Conservation (phyloP, 2,888 invertebrate species). For the Parnassius smintheus region DNA sequence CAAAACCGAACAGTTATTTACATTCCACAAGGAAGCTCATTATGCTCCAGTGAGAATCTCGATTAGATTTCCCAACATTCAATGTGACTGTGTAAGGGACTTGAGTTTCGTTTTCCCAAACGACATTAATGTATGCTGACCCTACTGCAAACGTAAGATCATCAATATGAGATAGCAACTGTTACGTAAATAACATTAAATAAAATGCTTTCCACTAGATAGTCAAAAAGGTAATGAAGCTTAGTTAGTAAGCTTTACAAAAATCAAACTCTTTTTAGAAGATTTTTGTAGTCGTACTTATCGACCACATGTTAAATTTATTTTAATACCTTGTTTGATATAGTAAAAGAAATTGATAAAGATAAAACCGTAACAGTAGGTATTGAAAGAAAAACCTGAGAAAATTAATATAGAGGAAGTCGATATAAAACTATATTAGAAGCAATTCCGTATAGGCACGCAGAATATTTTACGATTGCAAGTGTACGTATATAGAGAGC, state of each 20-base stretch:
- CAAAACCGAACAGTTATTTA: slow-evolving; percentile 12
- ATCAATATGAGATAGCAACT: background rate
- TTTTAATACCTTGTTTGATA: too few relatives aligned
- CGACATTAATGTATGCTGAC: background rate
- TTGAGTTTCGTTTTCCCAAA: slow-evolving; percentile 13
- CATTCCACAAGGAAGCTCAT: slow-evolving; percentile 16
- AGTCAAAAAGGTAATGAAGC: background rate
- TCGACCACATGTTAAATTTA: too few relatives aligned
- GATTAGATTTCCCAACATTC: slow-evolving; percentile 17
- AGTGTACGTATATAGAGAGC: too few relatives aligned
- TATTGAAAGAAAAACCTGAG: background rate
- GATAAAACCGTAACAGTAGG: background rate
- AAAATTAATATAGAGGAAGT: background rate
- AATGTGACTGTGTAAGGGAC: slow-evolving; percentile 3
- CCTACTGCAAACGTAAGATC: slow-evolving; percentile 1
- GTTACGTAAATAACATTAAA: too few relatives aligned
- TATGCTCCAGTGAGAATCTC: slow-evolving; percentile 11
- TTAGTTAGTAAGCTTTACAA: background rate
- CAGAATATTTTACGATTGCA: too few relatives aligned
- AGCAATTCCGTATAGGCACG: background rate
- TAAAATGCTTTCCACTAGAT: background rate
- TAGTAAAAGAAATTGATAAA: too few relatives aligned
- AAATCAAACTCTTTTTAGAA: too few relatives aligned
- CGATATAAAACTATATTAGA: background rate
- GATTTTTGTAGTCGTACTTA: too few relatives aligned